Evolutionary conservation across 2,113 vertebrate genomes (phyloP).

Genomic region (Oncorhynchus gorbuscha): DNA sequence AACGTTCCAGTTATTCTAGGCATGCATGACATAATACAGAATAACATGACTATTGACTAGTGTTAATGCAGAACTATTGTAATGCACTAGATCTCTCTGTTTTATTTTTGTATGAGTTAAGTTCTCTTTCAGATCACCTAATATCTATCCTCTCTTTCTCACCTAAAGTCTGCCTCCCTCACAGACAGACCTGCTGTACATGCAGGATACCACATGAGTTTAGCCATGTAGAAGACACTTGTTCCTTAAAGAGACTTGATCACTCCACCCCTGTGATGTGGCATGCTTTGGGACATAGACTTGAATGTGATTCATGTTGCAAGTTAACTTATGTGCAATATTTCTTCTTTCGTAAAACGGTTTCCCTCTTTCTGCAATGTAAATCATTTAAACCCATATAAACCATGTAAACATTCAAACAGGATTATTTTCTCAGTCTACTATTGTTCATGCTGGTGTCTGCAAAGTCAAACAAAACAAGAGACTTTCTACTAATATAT

Average conservation of each 20-base stretch:
- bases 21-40: conserved; percentile 96
- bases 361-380: conserved; percentile 84
- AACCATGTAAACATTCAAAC: conserved; percentile 94
- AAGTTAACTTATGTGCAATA: conserved; percentile 99
- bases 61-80: conserved; percentile 94
- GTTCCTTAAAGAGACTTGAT: conserved; percentile 92
- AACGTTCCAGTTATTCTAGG: conserved; percentile 87
- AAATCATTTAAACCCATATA: conserved; percentile 88
- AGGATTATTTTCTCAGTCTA: conserved; percentile 89
- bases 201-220: conserved; percentile 85
- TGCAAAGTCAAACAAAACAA: conserved; percentile 89
- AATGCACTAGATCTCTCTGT: conserved; percentile 82
- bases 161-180: conserved; percentile 93
- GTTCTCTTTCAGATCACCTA: conserved; percentile 67
- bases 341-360: conserved; percentile 93
- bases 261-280: conserved; percentile 93
- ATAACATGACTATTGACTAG: conserved; percentile 81
- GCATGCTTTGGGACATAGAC: conserved; percentile 97
- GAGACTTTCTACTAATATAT: conserved; percentile 97
- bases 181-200: conserved; percentile 88
- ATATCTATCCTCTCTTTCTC: conserved; percentile 74
- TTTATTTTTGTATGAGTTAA: conserved; percentile 70
- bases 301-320: conserved; percentile 99
- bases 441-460: conserved; percentile 96
- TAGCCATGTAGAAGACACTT: conserved; percentile 91